Base-by-base conservation (phyloP, 2,888 invertebrate species). In the Phragmatobia fuliginosa region DNA sequence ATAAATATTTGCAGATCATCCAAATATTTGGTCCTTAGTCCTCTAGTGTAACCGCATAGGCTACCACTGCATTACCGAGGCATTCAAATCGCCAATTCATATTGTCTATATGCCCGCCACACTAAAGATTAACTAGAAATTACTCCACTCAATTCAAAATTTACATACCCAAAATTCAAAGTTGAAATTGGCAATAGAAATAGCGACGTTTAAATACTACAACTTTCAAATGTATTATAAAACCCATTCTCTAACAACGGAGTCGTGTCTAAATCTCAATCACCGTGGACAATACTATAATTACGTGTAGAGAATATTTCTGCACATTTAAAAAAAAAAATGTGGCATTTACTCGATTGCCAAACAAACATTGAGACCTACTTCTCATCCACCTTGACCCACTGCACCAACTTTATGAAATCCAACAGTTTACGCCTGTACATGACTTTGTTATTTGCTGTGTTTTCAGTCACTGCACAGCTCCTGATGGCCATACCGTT, bases 201-300 rank as follows among this genome's bases (percentile, higher is more conserved):
- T 72, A 59, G 70, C 79, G 69, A 75, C 78, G 75, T 68, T 61
- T 74, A 38, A 68, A 69, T 61, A 38, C 63, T 75, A 76, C 68
- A 66, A 72, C 72, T 70, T 76, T 75, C 70, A 60, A 72, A 71
- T 16, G 45, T 38, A 41, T 67, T 67, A 74, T 76, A 72, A 74
- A 74, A 79, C 73, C 66, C 36, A 68, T 67, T 78, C 70, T 78
- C 70, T 68, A 71, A 82, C 74, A 62, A 58, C 36, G 62, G 62
- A 74, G 64, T 75, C 74, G 76, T 83, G 84, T 83, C 82, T 77
- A 80, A 83, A 80, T 74, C 45, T 83, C 81, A 82, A 83, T 83
- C 82, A 78, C 79, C 82, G 84, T 82, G 77, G 75, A 82, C 79
- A 82, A 82, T 82, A 78, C 79, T 76, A 74, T 82, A 81, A 83